Conservation (phyloP, 2,113 vertebrate genomes). For the Romanogobio albipinnatus region DNA sequence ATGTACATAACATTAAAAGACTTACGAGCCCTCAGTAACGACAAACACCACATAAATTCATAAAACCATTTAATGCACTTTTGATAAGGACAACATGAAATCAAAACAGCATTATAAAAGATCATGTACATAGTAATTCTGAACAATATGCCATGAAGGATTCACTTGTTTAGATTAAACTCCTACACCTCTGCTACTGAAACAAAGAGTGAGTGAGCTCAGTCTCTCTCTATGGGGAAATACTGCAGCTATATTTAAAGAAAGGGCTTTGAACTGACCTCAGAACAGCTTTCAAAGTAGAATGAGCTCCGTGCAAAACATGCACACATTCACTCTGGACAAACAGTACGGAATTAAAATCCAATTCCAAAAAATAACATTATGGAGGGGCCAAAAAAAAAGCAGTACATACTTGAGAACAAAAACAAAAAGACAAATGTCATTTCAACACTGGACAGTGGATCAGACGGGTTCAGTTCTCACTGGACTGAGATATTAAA, state of each 20-base stretch:
- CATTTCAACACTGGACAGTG: not conserved
- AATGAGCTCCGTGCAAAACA: constrained; percentile 7
- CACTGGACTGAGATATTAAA: constrained; percentile 17
- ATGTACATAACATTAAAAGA: accelerated
- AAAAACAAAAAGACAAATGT: not conserved
- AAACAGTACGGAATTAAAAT: not conserved
- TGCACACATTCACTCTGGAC: constrained; percentile 7
- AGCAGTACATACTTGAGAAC: no score
- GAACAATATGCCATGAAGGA: constrained; percentile 37
- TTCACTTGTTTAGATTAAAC: not conserved
- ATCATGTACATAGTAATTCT: constrained; percentile 44
- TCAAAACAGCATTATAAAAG: constrained; percentile 55
- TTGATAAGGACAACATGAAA: constrained; percentile 43
- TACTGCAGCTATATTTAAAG: constrained; percentile 23
- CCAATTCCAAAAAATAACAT: not conserved
- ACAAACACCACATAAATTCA: constrained; percentile 35
- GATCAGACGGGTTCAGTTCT: not conserved
- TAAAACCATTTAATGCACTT: constrained; percentile 61
- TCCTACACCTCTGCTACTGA: constrained; percentile 24
- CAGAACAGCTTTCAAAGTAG: not conserved
- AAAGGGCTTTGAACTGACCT: constrained; percentile 27
- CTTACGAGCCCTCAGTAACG: not conserved
- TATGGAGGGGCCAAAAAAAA: not conserved
- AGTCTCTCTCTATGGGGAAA: not conserved
- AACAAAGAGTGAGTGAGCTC: not conserved